Conservation (phyloP, 2,113 vertebrate species). For the Epinephelus fuscoguttatus region DNA sequence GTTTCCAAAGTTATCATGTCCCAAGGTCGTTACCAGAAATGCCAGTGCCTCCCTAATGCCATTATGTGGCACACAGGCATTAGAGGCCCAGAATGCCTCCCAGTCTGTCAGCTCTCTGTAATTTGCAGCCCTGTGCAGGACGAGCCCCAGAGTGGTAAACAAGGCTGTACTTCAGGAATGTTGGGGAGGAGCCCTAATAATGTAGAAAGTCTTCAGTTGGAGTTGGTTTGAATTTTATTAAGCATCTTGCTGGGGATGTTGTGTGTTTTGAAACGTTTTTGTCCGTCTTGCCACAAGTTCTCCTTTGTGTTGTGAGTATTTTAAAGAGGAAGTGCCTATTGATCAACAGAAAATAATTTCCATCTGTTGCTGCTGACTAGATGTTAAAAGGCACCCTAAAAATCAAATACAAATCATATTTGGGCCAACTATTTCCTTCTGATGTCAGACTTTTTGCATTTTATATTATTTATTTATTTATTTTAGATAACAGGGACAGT, state of each 20-base stretch:
- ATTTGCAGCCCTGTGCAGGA: constrained; percentile 45
- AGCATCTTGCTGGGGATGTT: neutral
- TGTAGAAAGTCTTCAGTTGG: constrained; percentile 19
- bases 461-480: too few species aligned
- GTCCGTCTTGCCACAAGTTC: neutral
- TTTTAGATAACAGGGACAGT: too few species aligned
- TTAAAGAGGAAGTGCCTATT: neutral
- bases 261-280: neutral
- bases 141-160: constrained; percentile 45
- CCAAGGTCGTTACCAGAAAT: neutral
- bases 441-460: neutral
- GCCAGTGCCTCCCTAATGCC: constrained; percentile 3
- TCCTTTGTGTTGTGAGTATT: neutral
- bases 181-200: constrained; percentile 25
- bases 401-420: neutral
- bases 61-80: constrained; percentile 5
- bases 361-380: neutral
- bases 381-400: neutral
- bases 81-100: constrained; percentile 13
- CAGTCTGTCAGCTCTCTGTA: constrained; percentile 56
- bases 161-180: constrained; percentile 64
- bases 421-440: neutral
- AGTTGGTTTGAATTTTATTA: constrained; percentile 7
- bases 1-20: neutral
- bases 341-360: neutral